A percentile compares a stretch with the other conserved stretches of the same genome.
Evolutionary conservation across 2,888 invertebrate species (phyloP).

Genomic region (Periphyllus acericola): DNA sequence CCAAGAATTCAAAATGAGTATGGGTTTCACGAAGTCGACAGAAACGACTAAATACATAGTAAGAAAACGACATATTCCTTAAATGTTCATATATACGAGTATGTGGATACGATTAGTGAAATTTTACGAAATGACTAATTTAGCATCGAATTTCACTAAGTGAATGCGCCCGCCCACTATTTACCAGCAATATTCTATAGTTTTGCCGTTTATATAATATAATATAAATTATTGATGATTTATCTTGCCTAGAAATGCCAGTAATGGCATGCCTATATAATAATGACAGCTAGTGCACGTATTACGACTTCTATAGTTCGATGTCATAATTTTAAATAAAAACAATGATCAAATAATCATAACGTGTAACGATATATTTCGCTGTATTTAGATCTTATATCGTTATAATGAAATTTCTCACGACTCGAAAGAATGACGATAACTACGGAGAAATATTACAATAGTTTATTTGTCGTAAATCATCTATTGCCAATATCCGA

Average conservation of each 20-base stretch:
- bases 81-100: background rate
- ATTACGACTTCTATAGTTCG: background rate
- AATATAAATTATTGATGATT: background rate
- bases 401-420: background rate
- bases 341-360: background rate
- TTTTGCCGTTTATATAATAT: background rate
- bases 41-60: too few species aligned
- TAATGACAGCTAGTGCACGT: background rate
- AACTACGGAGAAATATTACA: background rate
- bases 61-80: too few species aligned
- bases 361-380: background rate
- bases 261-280: background rate
- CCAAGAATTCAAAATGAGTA: too few species aligned
- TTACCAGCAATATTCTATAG: background rate
- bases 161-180: background rate
- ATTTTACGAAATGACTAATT: background rate
- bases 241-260: background rate
- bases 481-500: background rate
- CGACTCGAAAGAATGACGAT: background rate
- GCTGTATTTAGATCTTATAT: background rate
- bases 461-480: background rate
- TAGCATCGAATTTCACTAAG: background rate
- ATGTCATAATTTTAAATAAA: background rate
- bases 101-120: background rate
- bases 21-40: too few species aligned